A percentile compares a stretch with the other conserved stretches of the same genome.
phyloP scores from a whole-genome alignment of 1,140 invertebrate genomes.

The Drosophila oshimai region DNA sequence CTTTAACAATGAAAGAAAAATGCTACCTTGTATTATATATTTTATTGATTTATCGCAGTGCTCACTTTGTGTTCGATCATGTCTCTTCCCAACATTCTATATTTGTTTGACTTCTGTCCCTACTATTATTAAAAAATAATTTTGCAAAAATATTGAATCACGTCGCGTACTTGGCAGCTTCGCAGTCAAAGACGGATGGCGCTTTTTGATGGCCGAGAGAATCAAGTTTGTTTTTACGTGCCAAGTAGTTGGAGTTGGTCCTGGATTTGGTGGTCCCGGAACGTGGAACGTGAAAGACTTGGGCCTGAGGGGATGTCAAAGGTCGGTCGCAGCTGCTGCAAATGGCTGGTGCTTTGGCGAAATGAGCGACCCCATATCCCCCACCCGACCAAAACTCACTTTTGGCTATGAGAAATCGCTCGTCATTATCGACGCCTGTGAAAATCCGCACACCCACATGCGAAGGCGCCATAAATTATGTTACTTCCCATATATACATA shows the following conservation, averaged over 20 bases:
- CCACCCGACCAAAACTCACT: slow-evolving; percentile 13
- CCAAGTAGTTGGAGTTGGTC: slow-evolving; percentile 49
- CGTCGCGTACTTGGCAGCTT: slow-evolving; percentile 47
- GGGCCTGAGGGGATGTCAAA: slow-evolving; percentile 72
- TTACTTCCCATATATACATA: slow-evolving; percentile 32
- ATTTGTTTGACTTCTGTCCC: slow-evolving; percentile 18
- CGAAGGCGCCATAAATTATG: slow-evolving; percentile 69
- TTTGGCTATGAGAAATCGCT: slow-evolving; percentile 73
- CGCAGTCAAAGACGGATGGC: slow-evolving; percentile 73
- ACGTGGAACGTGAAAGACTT: slow-evolving; percentile 35
- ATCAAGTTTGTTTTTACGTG: slow-evolving; percentile 81
- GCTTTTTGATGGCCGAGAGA: slow-evolving; percentile 76
- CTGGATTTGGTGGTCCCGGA: too few species aligned
- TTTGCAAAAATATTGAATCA: slow-evolving; percentile 69
- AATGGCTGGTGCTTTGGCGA: slow-evolving; percentile 77
- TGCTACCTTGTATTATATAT: neutral
- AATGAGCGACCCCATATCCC: slow-evolving; percentile 46
- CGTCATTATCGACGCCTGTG: slow-evolving; percentile 78
- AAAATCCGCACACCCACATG: slow-evolving; percentile 58
- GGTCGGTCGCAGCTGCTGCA: slow-evolving; percentile 78
- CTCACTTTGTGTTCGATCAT: neutral
- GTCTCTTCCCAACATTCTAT: neutral
- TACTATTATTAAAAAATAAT: slow-evolving; percentile 74
- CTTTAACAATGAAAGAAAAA: too few species aligned
- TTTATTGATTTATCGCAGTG: neutral